Conservation (phyloP, 2,113 vertebrate species). For the Scatophagus argus region DNA sequence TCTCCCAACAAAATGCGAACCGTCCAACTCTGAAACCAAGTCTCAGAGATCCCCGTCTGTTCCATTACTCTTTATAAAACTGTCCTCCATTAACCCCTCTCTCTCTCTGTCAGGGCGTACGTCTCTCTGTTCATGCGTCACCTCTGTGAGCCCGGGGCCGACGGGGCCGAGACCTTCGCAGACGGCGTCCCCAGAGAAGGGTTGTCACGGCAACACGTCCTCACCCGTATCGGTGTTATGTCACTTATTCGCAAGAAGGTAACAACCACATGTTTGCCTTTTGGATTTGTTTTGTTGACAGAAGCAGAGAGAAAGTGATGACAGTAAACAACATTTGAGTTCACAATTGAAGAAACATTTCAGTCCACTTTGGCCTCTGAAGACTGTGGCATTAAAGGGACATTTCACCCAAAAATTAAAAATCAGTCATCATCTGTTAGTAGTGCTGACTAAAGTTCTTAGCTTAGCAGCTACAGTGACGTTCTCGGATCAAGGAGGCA, state of each 20-base stretch:
- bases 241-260: constrained; percentile 99
- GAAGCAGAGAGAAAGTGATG: too few relatives aligned
- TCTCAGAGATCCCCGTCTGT: too few relatives aligned
- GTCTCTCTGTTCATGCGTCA: constrained; percentile 98
- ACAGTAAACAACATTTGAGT: too few relatives aligned
- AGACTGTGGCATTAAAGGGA: too few relatives aligned
- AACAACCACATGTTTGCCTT: neutral
- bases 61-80: too few relatives aligned
- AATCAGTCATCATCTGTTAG: too few relatives aligned
- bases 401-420: too few relatives aligned
- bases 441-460: too few relatives aligned
- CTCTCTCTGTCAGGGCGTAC: constrained; percentile 86
- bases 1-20: neutral
- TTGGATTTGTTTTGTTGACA: neutral
- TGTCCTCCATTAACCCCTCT: neutral
- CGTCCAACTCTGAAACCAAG: neutral
- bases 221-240: constrained; percentile 98
- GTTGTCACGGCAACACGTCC: constrained; percentile 96
- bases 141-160: constrained; percentile 96
- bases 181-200: constrained; percentile 97
- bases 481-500: too few relatives aligned
- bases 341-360: too few relatives aligned
- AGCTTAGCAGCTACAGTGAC: too few relatives aligned
- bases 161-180: constrained; percentile 96
- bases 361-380: too few relatives aligned